phyloP scores from a whole-genome alignment of 2,113 vertebrate genomes.

The Blennius ocellaris region DNA sequence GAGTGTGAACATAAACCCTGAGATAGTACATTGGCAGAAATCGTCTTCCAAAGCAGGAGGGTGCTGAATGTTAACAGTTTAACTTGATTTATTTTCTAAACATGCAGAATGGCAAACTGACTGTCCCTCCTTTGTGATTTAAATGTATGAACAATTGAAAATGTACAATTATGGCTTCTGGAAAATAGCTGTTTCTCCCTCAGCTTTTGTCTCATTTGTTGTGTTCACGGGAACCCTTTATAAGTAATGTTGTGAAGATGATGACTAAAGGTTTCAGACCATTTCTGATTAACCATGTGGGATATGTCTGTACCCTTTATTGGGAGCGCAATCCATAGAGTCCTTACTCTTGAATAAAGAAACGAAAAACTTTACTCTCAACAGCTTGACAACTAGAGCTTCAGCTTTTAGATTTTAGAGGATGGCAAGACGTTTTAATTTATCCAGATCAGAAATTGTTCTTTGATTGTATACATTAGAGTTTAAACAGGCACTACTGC shows the following conservation, averaged over 20 bases:
- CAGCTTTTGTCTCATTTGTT: conserved; percentile 41
- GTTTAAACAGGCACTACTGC: too few species aligned
- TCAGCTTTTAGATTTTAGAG: too few species aligned
- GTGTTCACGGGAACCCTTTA: conserved; percentile 37
- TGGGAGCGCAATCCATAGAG: not conserved
- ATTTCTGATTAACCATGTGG: conserved; percentile 24
- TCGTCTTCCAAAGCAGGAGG: conserved; percentile 25
- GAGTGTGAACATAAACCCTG: conserved; percentile 44
- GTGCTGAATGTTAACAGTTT: conserved; percentile 31
- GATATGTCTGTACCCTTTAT: conserved; percentile 10
- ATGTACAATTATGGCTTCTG: conserved; percentile 35
- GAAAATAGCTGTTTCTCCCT: conserved; percentile 44
- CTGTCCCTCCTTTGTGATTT: conserved; percentile 28
- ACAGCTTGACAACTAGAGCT: too few species aligned
- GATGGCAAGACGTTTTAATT: too few species aligned
- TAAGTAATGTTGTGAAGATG: conserved; percentile 29
- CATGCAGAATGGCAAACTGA: conserved; percentile 32
- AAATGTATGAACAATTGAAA: conserved; percentile 39
- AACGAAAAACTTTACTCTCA: too few species aligned
- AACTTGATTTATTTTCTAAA: conserved; percentile 64
- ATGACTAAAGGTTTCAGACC: conserved; percentile 38
- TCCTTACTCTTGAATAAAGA: not conserved
- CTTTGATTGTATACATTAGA: too few species aligned
- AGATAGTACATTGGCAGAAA: conserved; percentile 41
- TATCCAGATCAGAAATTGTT: too few species aligned